Percentiles rank a stretch among this genome's conserved stretches.
Conservation (phyloP, 2,888 invertebrate species). For the Pediacus dermestoides region DNA sequence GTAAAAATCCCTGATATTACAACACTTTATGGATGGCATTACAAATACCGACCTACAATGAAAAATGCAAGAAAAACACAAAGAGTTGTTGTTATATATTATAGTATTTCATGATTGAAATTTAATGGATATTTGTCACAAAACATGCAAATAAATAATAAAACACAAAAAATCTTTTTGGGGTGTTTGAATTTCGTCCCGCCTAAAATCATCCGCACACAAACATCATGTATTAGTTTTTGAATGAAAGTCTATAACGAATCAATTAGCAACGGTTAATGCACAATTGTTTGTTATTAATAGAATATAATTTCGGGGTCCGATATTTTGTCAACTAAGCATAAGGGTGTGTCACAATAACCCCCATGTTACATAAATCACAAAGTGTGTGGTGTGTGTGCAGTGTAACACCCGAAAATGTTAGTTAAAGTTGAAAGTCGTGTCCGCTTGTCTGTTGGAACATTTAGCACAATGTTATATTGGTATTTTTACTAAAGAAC, state of each 20-base stretch:
- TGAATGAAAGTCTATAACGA: constrained; percentile 32
- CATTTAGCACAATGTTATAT: constrained; percentile 28
- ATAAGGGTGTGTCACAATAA: constrained; percentile 40
- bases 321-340: constrained; percentile 43
- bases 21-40: too few species aligned
- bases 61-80: too few species aligned
- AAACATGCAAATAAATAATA: too few species aligned
- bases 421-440: constrained; percentile 33
- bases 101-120: too few species aligned
- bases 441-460: constrained; percentile 30
- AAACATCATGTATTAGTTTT: constrained; percentile 20
- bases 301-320: constrained; percentile 38
- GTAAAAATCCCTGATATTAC: too few species aligned
- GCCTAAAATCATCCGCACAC: too few species aligned
- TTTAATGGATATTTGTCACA: too few species aligned
- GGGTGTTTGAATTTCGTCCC: too few species aligned
- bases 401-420: constrained; percentile 18
- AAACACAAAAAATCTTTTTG: too few species aligned
- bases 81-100: too few species aligned
- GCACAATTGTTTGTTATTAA: constrained; percentile 40
- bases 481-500: too few species aligned
- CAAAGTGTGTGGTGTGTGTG: constrained; percentile 8
- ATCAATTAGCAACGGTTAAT: constrained; percentile 41
- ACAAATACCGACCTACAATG: too few species aligned
- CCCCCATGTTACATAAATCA: constrained; percentile 38